Base-by-base conservation (phyloP, 1,140 invertebrate genomes). In the Amphibalanus amphitrite region DNA sequence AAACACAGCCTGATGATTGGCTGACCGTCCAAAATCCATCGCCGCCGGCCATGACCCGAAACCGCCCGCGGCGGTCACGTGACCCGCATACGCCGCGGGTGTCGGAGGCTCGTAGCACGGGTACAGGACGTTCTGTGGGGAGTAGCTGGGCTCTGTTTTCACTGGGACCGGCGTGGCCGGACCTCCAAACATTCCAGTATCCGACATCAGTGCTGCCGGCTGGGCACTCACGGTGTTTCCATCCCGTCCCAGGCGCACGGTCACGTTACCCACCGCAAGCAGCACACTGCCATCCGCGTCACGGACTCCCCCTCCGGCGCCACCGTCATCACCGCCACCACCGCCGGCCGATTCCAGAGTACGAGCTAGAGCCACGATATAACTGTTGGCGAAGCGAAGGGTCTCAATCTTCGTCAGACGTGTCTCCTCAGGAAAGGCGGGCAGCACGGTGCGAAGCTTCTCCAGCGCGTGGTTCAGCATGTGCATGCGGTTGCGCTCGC, bases 351-450 rank as follows among this genome's bases (percentile, higher is more conserved):
- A 1, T 20, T 59, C 47, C 23, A 94, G 78, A 0, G 91, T 92
- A 80, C 95, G 89, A 33, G 87, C 88, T 33, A 97, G 79, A 0
- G 93, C 91, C 84, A 89, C 93, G 73, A 97, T 97, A 80, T 97
- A 97, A 78, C 95, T 96, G 79, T 95, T 90, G 0, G 95, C 95
- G 77, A 97, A 95, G 47, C 95, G 84, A 28, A 98, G 83, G 0
- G 95, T 98, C 82, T 98, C 95, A 74, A 98, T 98, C 82, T 98
- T 98, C 0, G 95, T 97, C n/a, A 98, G 83, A 79, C 97, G 97
- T 4, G 93, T 93, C 79, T 96, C 93, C 80, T 96, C 92, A 6
- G 91, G 90, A 76, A 92, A 90, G 0, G 91, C 89, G 0, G 92
- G 92, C 65, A 95, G 78, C 0, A 90, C 90, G 75, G 88, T 87